Base-by-base conservation (phyloP, 2,888 invertebrate species). In the Helleia helle region DNA sequence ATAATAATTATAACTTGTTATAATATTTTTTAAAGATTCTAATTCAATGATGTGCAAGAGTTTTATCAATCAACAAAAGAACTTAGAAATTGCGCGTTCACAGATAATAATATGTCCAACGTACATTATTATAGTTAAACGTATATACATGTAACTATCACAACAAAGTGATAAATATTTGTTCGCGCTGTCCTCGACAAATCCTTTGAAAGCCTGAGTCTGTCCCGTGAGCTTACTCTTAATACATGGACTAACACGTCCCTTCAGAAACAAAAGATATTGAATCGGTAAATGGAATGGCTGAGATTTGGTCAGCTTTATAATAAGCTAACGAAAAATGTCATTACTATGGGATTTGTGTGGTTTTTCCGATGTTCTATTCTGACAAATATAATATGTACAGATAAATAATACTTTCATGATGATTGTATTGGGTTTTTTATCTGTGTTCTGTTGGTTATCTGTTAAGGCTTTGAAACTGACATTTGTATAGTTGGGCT, bases 111-210 rank as follows among this genome's bases (percentile, higher is more conserved):
- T n/a, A n/a, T n/a, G n/a, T n/a, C n/a, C n/a, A n/a, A n/a, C n/a
- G n/a, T n/a, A n/a, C n/a, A n/a, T n/a, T n/a, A n/a, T n/a, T n/a
- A n/a, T n/a, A n/a, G n/a, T n/a, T n/a, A n/a, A n/a, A n/a, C 22
- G 22, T 22, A 22, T 22, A 5, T 8, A 22, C 22, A 22, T 7
- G n/a, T 9, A 9, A 28, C 18, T 40, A 30, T 31, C 40, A 59
- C 67, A 66, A 70, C 65, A 64, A 66, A 56, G 58, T 57, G 59
- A 63, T 67, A 70, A 71, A 71, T 70, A 71, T 72, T 72, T 71
- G 69, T 55, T 54, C 55, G 59, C 56, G 54, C 56, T 58, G 56
- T 59, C 58, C 58, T 55, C 51, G 53, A 56, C 56, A 66, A 66
- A 69, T 68, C 69, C 65, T 71, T 71, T 67, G 66, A 66, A 63